Base-by-base conservation (phyloP, 2,888 invertebrate genomes). In the Acleris laterana region DNA sequence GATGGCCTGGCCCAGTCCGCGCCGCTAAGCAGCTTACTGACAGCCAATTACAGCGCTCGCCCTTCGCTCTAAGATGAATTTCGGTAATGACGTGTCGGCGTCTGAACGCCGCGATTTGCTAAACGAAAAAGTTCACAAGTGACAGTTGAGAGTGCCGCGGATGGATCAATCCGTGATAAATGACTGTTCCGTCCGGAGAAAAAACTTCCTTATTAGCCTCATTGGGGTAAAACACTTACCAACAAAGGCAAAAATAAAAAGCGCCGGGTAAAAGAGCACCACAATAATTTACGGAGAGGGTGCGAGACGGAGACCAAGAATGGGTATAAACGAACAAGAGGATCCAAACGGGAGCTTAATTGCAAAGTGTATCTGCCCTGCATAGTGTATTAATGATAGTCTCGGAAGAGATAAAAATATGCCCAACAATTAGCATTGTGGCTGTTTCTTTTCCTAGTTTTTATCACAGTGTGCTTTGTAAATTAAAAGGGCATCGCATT, bases 81-180 rank as follows among this genome's bases (percentile, higher is more conserved):
- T 77, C 73, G 71, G 73, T 78, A 84, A 83, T 77, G 81, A 76
- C 80, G 73, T 73, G 77, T 74, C 68, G 64, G 49, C 68, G 68
- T 63, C 68, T 68, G 63, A 71, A 74, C 74, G 74, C 70, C 72
- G 71, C 77, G 77, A 80, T 81, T 80, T 80, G 75, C 74, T 84
- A 83, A 87, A 83, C 84, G 83, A 84, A 84, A 87, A 85, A 86
- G 81, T 85, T 83, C 77, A 76, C 78, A 75, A 84, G 77, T 82
- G 88, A 83, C 86, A 87, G 82, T 80, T 74, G 76, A 75, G 76
- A 80, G 78, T 81, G 78, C 72, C 71, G 71, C 78, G 70, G 81
- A 84, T 81, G 83, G 86, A 88, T 88, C 86, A 84, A 86, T 83
- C 77, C 75, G 75, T 87, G 87, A 89, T 88, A 87, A 86, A 88